phyloP scores from a whole-genome alignment of 2,113 vertebrate species.

The Leucoraja erinaceus region DNA sequence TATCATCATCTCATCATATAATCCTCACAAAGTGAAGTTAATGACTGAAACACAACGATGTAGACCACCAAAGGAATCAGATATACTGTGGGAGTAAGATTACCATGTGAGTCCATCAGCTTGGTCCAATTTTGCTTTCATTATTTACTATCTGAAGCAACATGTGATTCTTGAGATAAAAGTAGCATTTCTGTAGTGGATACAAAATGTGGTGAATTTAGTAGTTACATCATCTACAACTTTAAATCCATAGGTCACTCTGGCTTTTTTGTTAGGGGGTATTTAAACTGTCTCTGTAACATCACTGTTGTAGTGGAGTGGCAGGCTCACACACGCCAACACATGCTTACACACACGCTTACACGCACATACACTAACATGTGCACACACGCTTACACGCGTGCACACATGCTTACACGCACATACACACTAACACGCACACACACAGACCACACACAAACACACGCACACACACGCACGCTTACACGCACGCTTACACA shows the following conservation, averaged over 20 bases:
- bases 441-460: too few relatives aligned
- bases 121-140: background rate
- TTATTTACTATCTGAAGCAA: background rate
- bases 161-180: background rate
- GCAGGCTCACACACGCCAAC: too few relatives aligned
- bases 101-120: background rate
- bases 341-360: too few relatives aligned
- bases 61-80: background rate
- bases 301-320: slow-evolving; percentile 21
- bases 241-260: background rate
- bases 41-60: background rate
- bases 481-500: too few relatives aligned
- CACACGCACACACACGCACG: too few relatives aligned
- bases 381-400: too few relatives aligned
- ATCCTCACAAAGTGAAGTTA: background rate
- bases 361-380: too few relatives aligned
- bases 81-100: background rate
- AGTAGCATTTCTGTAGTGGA: background rate
- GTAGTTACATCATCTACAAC: background rate
- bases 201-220: background rate
- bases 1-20: background rate
- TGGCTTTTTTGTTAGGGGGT: background rate
- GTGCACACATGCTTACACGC: too few relatives aligned
- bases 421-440: too few relatives aligned
- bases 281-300: slow-evolving; percentile 46